These are phyloP conservation scores for Drosophila borealis DNA, from an alignment of 2,888 invertebrate genomes.

Conservation along the genomic window DNA sequence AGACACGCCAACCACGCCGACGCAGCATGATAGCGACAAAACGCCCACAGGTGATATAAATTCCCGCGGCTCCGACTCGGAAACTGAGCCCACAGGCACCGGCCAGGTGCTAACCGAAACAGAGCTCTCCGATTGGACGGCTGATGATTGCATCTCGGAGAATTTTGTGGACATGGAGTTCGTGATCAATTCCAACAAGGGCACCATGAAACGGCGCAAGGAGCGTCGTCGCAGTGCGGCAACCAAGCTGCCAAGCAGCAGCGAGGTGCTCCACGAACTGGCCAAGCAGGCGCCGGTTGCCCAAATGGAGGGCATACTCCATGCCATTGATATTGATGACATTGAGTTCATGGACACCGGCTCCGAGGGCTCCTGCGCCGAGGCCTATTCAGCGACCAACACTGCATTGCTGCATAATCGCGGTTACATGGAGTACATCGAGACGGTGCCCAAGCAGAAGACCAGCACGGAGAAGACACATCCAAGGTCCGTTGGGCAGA, in stretches of 20 bases:
- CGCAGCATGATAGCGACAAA: conserved; percentile 81
- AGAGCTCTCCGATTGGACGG: conserved; percentile 95
- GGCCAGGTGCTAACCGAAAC: conserved; percentile 91
- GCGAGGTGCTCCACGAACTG: conserved; percentile 66
- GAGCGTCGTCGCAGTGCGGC: conserved; percentile 74
- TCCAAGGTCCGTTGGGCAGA: not conserved
- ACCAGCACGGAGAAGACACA: conserved; percentile 2
- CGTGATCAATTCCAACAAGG: conserved; percentile 86
- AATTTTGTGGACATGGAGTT: conserved; percentile 89
- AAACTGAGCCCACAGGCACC: conserved; percentile 87
- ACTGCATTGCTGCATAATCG: conserved; percentile 87
- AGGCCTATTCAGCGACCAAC: conserved; percentile 87
- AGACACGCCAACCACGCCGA: conserved; percentile 65
- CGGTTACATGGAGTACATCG: conserved; percentile 89
- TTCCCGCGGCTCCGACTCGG: conserved; percentile 88
- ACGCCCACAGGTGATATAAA: conserved; percentile 83
- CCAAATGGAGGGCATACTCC: conserved; percentile 84
- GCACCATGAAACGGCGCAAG: conserved; percentile 83
- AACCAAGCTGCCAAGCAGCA: conserved; percentile 80
- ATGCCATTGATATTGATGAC: conserved; percentile 88
- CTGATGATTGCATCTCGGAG: conserved; percentile 91
- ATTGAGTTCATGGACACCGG: conserved; percentile 95
- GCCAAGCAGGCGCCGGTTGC: conserved; percentile 77
- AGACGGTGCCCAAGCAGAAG: conserved; percentile 56
- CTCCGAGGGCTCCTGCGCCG: conserved; percentile 91